Base-by-base conservation (phyloP, 92 coral and sea anemone species). In the Zoanthus sociatus region DNA sequence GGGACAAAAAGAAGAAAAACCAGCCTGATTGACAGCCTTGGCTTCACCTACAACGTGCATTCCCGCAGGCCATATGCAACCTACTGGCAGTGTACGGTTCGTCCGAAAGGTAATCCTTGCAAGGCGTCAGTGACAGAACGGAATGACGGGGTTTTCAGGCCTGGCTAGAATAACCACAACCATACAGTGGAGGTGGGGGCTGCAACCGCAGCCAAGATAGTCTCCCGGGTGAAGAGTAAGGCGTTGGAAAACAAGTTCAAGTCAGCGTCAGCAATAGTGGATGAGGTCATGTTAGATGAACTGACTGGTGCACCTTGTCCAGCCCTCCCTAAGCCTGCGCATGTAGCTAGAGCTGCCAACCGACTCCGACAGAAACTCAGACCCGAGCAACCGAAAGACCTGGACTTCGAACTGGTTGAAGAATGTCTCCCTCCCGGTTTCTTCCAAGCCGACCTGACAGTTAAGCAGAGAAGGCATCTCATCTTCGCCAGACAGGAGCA, bases 401-500 rank as follows among this genome's bases (percentile, higher is more conserved):
- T 92, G 10, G 63, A 68, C 18, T 92, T 89, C 82, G 87, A 83
- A n/a, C 17, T 89, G 37, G 53, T 21, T 6, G 82, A 68, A 0
- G 88, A 89, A 51, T 76, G 70, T 60, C n/a, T n/a, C n/a, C n/a
- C n/a, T n/a, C n/a, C n/a, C n/a, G n/a, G n/a, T n/a, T n/a, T n/a
- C n/a, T n/a, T n/a, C n/a, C n/a, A n/a, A n/a, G n/a, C 84, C 2
- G 94, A 92, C 48, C 26, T 92, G 18, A 42, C 17, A 48, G 90
- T 86, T 4, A 82, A 76, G 71, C 83, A 86, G 8, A 82, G 89
- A 20, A 87, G 90, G 48, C 92, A 92, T 60, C 78, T 92, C 1
- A 63, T 92, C n/a, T 92, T 92, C 79, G 91, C 95, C 30, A 90
- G 82, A 46, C 73, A 77, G 47, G 66, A 47, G 13, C 95, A 90